Evolutionary conservation across 2,888 invertebrate species (phyloP), one percentile per base, ranked within the genome.

Genomic region (Idaea aversata): DNA sequence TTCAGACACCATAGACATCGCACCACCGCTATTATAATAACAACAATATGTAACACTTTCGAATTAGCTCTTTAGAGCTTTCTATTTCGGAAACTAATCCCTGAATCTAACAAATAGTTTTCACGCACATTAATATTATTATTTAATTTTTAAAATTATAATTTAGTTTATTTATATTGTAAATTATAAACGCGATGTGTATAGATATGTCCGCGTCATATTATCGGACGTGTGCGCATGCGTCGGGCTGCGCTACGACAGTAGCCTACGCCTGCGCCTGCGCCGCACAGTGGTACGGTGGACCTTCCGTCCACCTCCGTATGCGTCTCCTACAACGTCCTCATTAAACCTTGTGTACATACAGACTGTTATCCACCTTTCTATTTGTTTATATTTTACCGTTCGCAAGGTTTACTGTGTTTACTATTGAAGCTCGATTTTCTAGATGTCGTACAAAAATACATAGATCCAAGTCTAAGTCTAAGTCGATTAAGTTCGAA

Each of bases 1-100:
- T 72, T 36, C 63, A 67, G 15, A 67, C 72, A 0, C 62, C 5
- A 62, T 77, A 15, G 73, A 70, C 74, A 75, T 76, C 63, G 34
- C 57, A n/a, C 38, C 5, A 34, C n/a, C 47, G 4, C 59, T 47
- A 57, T 47, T 57, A 36, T 47, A 25, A 25, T 36, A 16, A 16
- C 34, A 59, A 7, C 16, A 4, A 58, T 58, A n/a, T 58, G 4
- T 4, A 58, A 59, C 25, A 25, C 25, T 25, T 25, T 25, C 3
- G 25, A 25, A 25, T 25, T 25, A 3, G 25, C 3, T 25, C 25
- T 25, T 25, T 25, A 25, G 3, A 2, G 25, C 25, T 25, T 25
- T 25, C 25, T 25, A 25, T 25, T 25, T 25, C 25, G 25, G 25
- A 25, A 25, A 25, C 25, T 3, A 3, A 25, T 2, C 25, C 25